Conservation (phyloP, 1,140 invertebrate genomes). For the Drosophila oshimai region DNA sequence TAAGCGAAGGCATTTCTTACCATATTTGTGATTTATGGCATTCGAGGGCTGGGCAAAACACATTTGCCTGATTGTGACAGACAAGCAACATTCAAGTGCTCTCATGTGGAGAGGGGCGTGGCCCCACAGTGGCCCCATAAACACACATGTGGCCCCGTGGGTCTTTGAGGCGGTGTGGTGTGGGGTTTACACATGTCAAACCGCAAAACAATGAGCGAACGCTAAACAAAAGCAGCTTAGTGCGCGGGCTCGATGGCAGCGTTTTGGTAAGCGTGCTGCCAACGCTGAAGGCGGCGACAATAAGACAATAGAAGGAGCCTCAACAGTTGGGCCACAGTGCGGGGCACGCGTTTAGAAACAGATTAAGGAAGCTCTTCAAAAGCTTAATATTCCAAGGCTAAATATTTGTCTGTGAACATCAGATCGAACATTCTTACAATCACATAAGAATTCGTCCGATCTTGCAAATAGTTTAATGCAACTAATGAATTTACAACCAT, state of each 20-base stretch:
- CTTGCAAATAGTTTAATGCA: no score
- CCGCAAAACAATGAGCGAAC: conserved; percentile 54
- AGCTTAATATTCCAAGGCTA: no score
- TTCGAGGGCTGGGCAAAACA: conserved; percentile 36
- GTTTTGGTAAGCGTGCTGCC: conserved; percentile 31
- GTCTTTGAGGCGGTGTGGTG: background rate
- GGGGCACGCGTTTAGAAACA: conserved; percentile 1
- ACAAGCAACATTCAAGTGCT: conserved; percentile 64
- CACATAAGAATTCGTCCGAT: no score
- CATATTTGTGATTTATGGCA: conserved; percentile 21
- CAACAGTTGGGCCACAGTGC: conserved; percentile 35
- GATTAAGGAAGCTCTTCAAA: no score
- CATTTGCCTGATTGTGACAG: conserved; percentile 64
- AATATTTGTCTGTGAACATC: no score
- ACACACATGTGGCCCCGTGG: background rate
- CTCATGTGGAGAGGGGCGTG: conserved; percentile 22
- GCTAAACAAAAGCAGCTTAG: conserved; percentile 55
- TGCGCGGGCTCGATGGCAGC: conserved; percentile 28
- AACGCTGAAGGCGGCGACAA: conserved; percentile 15
- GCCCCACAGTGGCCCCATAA: conserved; percentile 14
- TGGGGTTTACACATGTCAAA: conserved; percentile 54
- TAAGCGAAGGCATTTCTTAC: conserved; percentile 47
- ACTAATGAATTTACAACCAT: no score
- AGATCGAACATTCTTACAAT: no score
- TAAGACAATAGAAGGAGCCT: conserved; percentile 25